Evolutionary conservation across 2,888 invertebrate species (phyloP), one percentile per base, ranked within the genome.

Genomic region (Idaea biselata): DNA sequence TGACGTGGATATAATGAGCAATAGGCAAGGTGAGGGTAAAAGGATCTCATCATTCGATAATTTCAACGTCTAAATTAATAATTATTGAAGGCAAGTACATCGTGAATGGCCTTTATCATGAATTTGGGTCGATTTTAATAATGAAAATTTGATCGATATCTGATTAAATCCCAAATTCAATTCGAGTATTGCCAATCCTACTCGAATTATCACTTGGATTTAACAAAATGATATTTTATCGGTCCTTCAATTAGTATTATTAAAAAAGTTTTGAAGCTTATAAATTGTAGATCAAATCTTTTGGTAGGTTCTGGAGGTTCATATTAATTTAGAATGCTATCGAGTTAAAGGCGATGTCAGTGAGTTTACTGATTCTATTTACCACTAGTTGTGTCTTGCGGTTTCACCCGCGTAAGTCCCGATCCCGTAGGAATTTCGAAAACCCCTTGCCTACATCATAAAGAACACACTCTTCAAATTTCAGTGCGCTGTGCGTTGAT

Each of bases 191-290:
- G n/a, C 58, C 53, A 18, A 18, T 18, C 53, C 44, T 55, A 59
- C 56, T 60, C 58, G 58, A 61, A 65, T 65, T 16, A 44, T 44
- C 44, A 11, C 44, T 14, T 11, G 11, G 44, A 44, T 44, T 44
- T 71, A 72, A 75, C 44, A 14, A 44, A 44, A 44, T 44, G 44
- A 44, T 44, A 44, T 74, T 72, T 70, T 67, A 72, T 75, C 73
- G 73, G 75, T 73, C 73, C 66, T 68, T 72, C 75, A 78, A 75
- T 74, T 74, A 71, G 77, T 76, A 72, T 76, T 69, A 77, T 80
- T 78, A 73, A 72, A 75, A 79, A 81, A 78, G 72, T 78, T 80
- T 68, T 62, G 58, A 61, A 68, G 69, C 73, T 70, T 74, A 70
- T 70, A 74, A 74, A 74, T 73, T 73, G 69, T 61, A 67, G 68